A percentile compares a stretch with the other conserved stretches of the same genome.
Evolutionary conservation across 1,140 invertebrate species (phyloP).

Genomic region (Bombus affinis): DNA sequence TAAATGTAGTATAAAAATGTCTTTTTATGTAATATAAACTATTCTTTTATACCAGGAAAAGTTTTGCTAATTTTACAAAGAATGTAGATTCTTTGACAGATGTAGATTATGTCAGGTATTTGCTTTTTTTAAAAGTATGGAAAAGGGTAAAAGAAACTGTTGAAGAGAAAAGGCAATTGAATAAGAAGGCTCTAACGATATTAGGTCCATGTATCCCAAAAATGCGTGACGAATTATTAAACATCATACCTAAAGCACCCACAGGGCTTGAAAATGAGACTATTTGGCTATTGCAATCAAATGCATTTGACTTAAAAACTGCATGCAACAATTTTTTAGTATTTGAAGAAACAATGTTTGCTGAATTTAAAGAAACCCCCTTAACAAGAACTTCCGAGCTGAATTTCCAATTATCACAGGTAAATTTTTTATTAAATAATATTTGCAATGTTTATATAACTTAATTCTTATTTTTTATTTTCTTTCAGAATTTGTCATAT

Average conservation of each 20-base stretch:
- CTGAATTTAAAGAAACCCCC: slow-evolving; percentile 16
- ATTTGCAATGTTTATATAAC: neutral
- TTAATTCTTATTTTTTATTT: neutral
- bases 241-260: slow-evolving; percentile 68
- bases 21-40: slow-evolving; percentile 6
- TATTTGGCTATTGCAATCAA: slow-evolving; percentile 69
- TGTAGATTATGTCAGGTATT: slow-evolving; percentile 73
- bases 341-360: slow-evolving; percentile 64
- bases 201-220: slow-evolving; percentile 70
- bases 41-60: slow-evolving; percentile 71
- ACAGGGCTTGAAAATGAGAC: slow-evolving; percentile 66
- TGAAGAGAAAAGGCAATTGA: slow-evolving; percentile 68
- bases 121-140: slow-evolving; percentile 76
- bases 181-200: slow-evolving; percentile 69
- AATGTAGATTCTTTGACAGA: slow-evolving; percentile 60
- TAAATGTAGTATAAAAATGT: neutral
- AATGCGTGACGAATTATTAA: slow-evolving; percentile 62
- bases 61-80: slow-evolving; percentile 62
- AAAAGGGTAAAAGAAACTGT: slow-evolving; percentile 67
- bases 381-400: slow-evolving; percentile 17
- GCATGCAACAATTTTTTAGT: slow-evolving; percentile 68
- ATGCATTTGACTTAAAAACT: slow-evolving; percentile 66
- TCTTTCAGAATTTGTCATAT: slow-evolving; percentile 19
- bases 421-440: slow-evolving; percentile 24
- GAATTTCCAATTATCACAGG: slow-evolving; percentile 34